Base-by-base conservation (phyloP, 2,888 invertebrate species). In the Latrodectus hesperus region DNA sequence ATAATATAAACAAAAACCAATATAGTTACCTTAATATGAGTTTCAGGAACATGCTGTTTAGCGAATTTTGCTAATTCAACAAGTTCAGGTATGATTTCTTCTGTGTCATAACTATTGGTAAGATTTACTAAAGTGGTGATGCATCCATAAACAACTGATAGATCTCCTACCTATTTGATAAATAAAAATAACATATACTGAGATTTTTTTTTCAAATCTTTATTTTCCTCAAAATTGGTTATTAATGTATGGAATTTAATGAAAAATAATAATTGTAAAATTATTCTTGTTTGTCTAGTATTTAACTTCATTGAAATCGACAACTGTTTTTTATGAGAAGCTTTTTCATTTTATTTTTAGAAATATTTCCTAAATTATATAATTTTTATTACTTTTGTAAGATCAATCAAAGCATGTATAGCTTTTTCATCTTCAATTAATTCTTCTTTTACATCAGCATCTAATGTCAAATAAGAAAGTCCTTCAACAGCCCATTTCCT, bases 361-460 rank as follows among this genome's bases (percentile, higher is more conserved):
- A 71, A n/a, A 49, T 49, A 49, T 51, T 51, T 3, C 22, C 16
- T 60, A 26, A 12, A 75, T 38, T 52, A 11, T 2, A 51, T 9
- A 73, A 9, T 16, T n/a, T 17, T 52, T 9, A 49, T 60, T 88
- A 93, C 93, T 91, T 95, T 96, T 0, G 98, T 98, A 80, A 99
- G 93, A 91, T 97, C 96, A 91, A 99, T 96, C 84, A 99, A 94
- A 0, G 98, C 95, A 91, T 95, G 94, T 80, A 99, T 93, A 0
- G 98, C 96, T 22, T 95, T 90, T 91, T 91, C 94, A 92, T 99
- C 99, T 91, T 96, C 96, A 72, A 98, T 95, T 65, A 99, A 93
- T 92, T 97, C 98, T 92, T 99, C 99, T 92, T 99, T 99, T 0
- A 99, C 98, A 92, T 99, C 99, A 12, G 98, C 99, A 93, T 99